Evolutionary conservation across 1,140 invertebrate genomes (phyloP).

Genomic region (Philotrypesis tridentata): DNA sequence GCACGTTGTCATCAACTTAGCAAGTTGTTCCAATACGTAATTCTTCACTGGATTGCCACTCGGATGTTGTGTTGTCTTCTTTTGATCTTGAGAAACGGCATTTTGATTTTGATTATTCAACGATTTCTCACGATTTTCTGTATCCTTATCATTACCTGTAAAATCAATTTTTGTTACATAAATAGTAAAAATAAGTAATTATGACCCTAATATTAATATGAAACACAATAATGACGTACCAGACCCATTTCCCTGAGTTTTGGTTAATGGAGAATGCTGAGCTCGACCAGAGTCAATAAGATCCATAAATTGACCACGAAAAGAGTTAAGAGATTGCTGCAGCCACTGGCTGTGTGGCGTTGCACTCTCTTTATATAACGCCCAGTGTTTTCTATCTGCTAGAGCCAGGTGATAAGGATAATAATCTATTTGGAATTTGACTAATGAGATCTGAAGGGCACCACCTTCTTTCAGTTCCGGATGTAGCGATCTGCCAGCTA

Average conservation of each 20-base stretch:
- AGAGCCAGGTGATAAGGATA: constrained; percentile 97
- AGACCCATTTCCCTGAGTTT: constrained; percentile 65
- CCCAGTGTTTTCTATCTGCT: constrained; percentile 91
- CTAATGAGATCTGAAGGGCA: constrained; percentile 93
- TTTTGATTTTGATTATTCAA: constrained; percentile 55
- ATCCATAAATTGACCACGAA: constrained; percentile 80
- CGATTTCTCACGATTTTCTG: constrained; percentile 61
- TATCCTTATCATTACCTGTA: constrained; percentile 59
- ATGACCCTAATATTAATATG: constrained; percentile 15
- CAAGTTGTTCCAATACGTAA: constrained; percentile 82
- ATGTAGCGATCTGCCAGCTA: constrained; percentile 87
- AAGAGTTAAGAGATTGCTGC: constrained; percentile 80
- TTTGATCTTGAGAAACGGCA: constrained; percentile 59
- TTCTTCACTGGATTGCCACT: constrained; percentile 78
- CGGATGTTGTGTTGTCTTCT: constrained; percentile 61
- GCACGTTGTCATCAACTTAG: constrained; percentile 94
- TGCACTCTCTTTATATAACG: constrained; percentile 80
- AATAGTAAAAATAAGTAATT: constrained; percentile 2
- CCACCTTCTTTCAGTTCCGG: constrained; percentile 91
- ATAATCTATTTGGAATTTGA: constrained; percentile 93
- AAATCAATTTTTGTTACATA: constrained; percentile 14
- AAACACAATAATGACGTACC: constrained; percentile 50
- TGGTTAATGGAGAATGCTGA: constrained; percentile 76
- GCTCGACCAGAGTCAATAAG: constrained; percentile 77
- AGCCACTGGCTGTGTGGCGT: constrained; percentile 85